phyloP scores from a whole-genome alignment of 2,113 vertebrate species.

The Colius striatus region DNA sequence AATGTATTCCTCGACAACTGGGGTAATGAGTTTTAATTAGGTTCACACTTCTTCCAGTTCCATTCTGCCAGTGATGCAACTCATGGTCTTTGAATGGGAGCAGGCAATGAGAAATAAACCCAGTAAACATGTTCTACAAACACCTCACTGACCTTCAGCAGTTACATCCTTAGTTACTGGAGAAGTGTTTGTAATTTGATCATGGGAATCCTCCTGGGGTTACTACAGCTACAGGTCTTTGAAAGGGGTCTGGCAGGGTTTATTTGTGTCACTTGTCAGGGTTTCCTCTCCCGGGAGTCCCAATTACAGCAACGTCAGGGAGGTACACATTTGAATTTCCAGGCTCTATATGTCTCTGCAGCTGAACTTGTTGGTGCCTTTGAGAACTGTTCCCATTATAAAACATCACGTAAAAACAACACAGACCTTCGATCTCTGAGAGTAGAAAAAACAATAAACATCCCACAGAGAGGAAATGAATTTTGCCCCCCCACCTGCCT shows the following conservation, averaged over 20 bases:
- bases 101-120: background rate
- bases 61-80: background rate
- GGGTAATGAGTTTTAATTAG: slow-evolving; percentile 25
- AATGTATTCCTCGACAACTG: slow-evolving; percentile 6
- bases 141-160: slow-evolving; percentile 8
- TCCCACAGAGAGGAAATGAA: slow-evolving; percentile 39
- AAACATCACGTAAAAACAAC: background rate
- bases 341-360: background rate
- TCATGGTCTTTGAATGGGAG: background rate
- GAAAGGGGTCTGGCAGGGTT: background rate
- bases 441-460: slow-evolving; percentile 62
- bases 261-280: slow-evolving; percentile 44
- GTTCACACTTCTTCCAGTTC: background rate
- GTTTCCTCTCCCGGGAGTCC: background rate
- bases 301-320: background rate
- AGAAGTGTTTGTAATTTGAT: slow-evolving; percentile 41
- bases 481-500: background rate
- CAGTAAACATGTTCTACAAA: background rate
- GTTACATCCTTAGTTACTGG: background rate
- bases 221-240: background rate
- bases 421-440: slow-evolving; percentile 21
- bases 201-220: background rate
- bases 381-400: slow-evolving; percentile 38
- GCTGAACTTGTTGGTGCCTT: slow-evolving; percentile 34
- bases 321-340: slow-evolving; percentile 33